A percentile compares a stretch with the other conserved stretches of the same genome.
These are phyloP conservation scores for Elegia similella DNA, from an alignment of 2,888 invertebrate species.

Conservation along the genomic window DNA sequence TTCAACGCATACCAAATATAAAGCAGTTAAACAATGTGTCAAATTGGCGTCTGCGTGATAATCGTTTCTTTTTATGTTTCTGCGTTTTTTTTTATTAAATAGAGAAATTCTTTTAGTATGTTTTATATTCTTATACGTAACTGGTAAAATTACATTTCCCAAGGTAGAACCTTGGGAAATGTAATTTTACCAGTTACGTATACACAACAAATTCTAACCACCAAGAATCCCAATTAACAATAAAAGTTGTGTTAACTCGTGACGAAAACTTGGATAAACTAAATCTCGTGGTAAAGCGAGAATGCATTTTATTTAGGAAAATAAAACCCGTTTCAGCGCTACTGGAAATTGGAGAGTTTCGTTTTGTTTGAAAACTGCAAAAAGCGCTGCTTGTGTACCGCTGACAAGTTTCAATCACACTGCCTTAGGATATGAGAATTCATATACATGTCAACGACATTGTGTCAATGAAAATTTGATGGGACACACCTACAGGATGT, in stretches of 20 bases:
- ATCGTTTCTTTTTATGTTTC: too few relatives aligned
- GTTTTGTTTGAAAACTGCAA: constrained; percentile 38
- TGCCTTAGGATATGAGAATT: constrained; percentile 40
- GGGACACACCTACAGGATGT: too few relatives aligned
- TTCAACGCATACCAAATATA: too few relatives aligned
- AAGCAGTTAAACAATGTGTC: too few relatives aligned
- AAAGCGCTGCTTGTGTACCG: constrained; percentile 52
- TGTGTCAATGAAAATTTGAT: too few relatives aligned
- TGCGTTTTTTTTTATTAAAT: too few relatives aligned
- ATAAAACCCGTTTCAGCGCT: neutral
- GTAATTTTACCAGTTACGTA: too few relatives aligned
- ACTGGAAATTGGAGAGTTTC: constrained; percentile 4
- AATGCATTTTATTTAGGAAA: constrained; percentile 2
- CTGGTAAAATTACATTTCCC: too few relatives aligned
- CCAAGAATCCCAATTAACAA: neutral
- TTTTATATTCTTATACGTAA: too few relatives aligned
- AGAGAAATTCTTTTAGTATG: too few relatives aligned
- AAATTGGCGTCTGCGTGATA: too few relatives aligned
- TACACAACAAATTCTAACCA: neutral
- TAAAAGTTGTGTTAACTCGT: neutral
- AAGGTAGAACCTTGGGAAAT: too few relatives aligned
- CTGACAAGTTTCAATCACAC: constrained; percentile 56
- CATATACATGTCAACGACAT: constrained; percentile 44
- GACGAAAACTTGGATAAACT: neutral
- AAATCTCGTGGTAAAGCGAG: neutral